Percentiles rank a stretch among this genome's conserved stretches.
Conservation (phyloP, 2,797 vertebrate genomes). For the Hapalemur alaotrensis region DNA sequence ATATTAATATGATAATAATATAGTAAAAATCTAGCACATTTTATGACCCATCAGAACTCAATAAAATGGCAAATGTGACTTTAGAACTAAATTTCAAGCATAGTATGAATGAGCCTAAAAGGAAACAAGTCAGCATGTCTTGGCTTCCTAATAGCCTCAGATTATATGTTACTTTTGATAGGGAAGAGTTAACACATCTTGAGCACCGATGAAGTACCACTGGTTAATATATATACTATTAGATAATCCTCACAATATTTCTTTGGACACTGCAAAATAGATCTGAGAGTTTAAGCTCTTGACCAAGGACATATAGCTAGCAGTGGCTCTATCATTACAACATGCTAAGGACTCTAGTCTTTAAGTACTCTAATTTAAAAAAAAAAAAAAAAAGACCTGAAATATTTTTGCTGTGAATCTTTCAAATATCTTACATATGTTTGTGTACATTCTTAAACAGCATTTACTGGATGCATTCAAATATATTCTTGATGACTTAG, state of each 20-base stretch:
- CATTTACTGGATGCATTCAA: background rate
- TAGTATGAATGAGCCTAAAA: background rate
- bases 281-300: background rate
- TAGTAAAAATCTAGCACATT: background rate
- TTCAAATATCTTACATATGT: background rate
- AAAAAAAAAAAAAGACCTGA: background rate
- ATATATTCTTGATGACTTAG: background rate
- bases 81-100: background rate
- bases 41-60: background rate
- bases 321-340: background rate
- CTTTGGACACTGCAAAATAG: background rate
- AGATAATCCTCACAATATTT: background rate
- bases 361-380: background rate
- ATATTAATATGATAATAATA: background rate
- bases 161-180: background rate
- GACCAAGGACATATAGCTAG: background rate
- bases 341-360: background rate
- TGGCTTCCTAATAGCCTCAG: background rate
- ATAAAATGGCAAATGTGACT: background rate
- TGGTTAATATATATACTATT: background rate
- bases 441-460: background rate
- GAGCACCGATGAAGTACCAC: too few relatives aligned
- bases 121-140: background rate
- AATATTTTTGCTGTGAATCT: background rate
- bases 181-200: background rate